phyloP scores from a whole-genome alignment of 2,888 invertebrate genomes.

The Beris chalybata region DNA sequence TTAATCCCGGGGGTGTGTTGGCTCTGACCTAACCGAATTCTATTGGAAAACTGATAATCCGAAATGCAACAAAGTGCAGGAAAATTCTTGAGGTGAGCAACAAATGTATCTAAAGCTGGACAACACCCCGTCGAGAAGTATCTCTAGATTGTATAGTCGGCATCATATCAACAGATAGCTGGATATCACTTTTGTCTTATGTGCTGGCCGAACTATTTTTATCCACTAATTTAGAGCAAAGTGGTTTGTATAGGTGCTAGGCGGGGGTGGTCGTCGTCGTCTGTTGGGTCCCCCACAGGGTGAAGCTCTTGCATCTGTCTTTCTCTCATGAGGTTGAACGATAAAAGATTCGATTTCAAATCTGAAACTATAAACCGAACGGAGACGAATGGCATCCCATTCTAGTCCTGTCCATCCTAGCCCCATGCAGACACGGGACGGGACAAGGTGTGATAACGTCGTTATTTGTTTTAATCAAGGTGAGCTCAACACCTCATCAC shows the following conservation, averaged over 20 bases:
- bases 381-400: too few relatives aligned
- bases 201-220: conserved; percentile 31
- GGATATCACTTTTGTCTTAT: conserved; percentile 9
- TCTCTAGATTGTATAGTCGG: not conserved
- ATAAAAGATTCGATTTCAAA: too few relatives aligned
- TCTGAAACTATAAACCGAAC: too few relatives aligned
- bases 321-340: too few relatives aligned
- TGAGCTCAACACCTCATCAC: too few relatives aligned
- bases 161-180: conserved; percentile 4
- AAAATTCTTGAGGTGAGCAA: not conserved
- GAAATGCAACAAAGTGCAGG: not conserved
- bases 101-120: not conserved
- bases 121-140: not conserved
- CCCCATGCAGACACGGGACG: not conserved
- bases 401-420: not conserved
- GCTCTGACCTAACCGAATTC: conserved; percentile 12
- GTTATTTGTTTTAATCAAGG: too few relatives aligned
- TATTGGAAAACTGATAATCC: conserved; percentile 3
- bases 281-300: not conserved
- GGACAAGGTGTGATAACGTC: not conserved
- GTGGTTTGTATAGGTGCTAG: conserved; percentile 2
- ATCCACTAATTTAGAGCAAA: conserved; percentile 30
- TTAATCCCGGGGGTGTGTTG: too few relatives aligned
- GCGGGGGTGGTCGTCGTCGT: not conserved
- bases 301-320: not conserved